Evolutionary conservation across 2,113 vertebrate species (phyloP).

Genomic region (Elanus axillaris): DNA sequence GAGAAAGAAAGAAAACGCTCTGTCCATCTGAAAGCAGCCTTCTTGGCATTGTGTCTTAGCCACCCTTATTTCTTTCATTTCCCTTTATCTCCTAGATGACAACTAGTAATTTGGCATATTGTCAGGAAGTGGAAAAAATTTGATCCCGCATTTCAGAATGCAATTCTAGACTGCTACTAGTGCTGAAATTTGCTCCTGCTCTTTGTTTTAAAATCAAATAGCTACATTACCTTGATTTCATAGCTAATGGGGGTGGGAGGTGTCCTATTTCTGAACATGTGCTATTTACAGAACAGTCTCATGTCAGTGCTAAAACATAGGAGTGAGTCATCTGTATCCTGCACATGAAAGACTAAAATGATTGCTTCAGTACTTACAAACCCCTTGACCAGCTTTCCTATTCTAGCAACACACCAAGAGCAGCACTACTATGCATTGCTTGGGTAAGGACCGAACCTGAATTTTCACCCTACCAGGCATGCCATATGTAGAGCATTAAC

Average conservation of each 20-base stretch:
- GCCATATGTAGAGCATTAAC: slow-evolving; percentile 52
- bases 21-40: background rate
- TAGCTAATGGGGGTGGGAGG: slow-evolving; percentile 39
- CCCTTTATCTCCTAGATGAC: background rate
- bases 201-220: slow-evolving; percentile 19
- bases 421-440: background rate
- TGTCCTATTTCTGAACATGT: slow-evolving; percentile 49
- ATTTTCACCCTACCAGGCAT: slow-evolving; percentile 9
- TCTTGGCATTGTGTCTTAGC: background rate
- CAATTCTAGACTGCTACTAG: background rate
- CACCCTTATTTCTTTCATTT: background rate
- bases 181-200: background rate
- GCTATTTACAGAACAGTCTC: slow-evolving; percentile 55
- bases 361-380: background rate
- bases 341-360: background rate
- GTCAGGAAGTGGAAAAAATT: background rate
- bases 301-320: slow-evolving; percentile 38
- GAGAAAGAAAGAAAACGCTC: background rate
- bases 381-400: background rate
- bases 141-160: background rate
- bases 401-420: background rate
- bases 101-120: background rate
- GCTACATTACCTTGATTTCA: slow-evolving; percentile 19
- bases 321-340: slow-evolving; percentile 24
- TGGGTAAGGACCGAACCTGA: background rate